Evolutionary conservation across 2,888 invertebrate genomes (phyloP), one percentile per base, ranked within the genome.

Genomic region (Hydrotaea cyrtoneurina): DNA sequence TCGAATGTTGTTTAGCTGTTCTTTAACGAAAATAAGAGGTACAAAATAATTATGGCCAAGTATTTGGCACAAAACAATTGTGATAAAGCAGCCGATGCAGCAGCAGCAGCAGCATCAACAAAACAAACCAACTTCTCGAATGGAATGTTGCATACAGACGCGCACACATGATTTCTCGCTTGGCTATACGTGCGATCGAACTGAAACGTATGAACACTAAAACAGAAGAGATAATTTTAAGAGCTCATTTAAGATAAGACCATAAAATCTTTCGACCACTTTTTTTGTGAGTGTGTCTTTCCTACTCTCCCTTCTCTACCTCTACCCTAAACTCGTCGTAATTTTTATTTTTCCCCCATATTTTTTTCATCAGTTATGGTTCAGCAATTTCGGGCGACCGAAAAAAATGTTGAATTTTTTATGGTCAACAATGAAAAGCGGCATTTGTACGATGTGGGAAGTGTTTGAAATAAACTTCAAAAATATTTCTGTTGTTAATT

Each of bases 61-160:
- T 80, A 82, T 82, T 80, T 85, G 85, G 82, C 82, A 85, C 85
- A 74, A 82, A 85, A 73, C 79, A 77, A 80, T 82, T 82, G 73
- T 57, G 39, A 31, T 59, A 26, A 62, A 53, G 50, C 23, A 10
- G 21, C 46, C n/a, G 26, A 69, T n/a, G n/a, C 69, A 62, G 66
- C 64, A 69, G 76, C 46, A 75, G 43, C 72, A 43, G 19, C 21
- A n/a, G 36, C 8, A n/a, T n/a, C n/a, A n/a, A n/a, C n/a, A n/a
- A n/a, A n/a, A n/a, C n/a, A 43, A 73, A 53, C 15, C 39, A 64
- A 64, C 17, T 46, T 39, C 46, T 78, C 69, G 23, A 21, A 19
- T 46, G 71, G 50, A 53, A 76, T 81, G 81, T 43, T 46, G 72
- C 46, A 81, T 71, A 19, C 59, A 62, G 75, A 62, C 59, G n/a